Percentiles rank a stretch among this genome's conserved stretches.
These are phyloP conservation scores for Mastacembelus armatus DNA, from an alignment of 2,797 vertebrate species.

Conservation along the genomic window DNA sequence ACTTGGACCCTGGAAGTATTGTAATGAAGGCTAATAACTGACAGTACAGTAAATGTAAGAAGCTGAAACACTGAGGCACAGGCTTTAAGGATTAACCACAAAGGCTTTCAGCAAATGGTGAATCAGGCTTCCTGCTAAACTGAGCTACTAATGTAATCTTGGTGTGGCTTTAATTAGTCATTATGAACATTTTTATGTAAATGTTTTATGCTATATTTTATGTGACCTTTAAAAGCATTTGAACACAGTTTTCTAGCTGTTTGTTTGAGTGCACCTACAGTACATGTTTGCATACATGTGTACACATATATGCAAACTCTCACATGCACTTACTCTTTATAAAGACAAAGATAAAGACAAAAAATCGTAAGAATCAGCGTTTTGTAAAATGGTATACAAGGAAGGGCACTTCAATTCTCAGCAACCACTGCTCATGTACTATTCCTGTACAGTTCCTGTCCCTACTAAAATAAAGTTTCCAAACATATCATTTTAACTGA, in stretches of 20 bases:
- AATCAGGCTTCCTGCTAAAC: slow-evolving; percentile 30
- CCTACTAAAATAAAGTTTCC: neutral
- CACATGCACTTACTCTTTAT: no score
- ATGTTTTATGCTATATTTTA: no score
- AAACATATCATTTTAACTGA: neutral
- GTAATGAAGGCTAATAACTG: slow-evolving; percentile 4
- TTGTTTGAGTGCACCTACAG: neutral
- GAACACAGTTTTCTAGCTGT: neutral
- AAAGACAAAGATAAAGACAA: neutral
- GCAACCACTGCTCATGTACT: no score
- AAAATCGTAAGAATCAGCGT: neutral
- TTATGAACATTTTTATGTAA: slow-evolving; percentile 8
- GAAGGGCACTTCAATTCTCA: no score
- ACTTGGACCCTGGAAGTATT: slow-evolving; percentile 1
- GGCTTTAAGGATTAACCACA: slow-evolving; percentile 27
- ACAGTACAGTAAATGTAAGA: neutral
- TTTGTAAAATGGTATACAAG: no score
- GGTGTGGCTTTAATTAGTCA: slow-evolving; percentile 13
- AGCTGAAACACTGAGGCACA: slow-evolving; percentile 1
- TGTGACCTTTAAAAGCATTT: slow-evolving; percentile 11
- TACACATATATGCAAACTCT: neutral
- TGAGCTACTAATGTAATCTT: slow-evolving; percentile 36
- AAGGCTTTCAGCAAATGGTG: slow-evolving; percentile 26
- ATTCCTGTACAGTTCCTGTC: no score
- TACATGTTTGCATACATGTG: neutral